Base-by-base conservation (phyloP, 2,888 invertebrate genomes). In the Apantesis nais region DNA sequence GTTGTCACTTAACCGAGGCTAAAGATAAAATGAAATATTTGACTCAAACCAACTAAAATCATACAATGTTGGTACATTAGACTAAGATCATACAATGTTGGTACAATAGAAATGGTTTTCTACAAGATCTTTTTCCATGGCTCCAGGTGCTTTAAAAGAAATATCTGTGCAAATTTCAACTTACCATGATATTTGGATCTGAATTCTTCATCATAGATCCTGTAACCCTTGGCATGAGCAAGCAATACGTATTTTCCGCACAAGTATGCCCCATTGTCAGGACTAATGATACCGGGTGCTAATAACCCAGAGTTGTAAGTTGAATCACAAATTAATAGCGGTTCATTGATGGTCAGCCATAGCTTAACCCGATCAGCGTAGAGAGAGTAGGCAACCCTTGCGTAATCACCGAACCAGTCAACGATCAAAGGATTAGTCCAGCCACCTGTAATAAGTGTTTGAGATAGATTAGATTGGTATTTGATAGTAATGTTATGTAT, bases 281-380 rank as follows among this genome's bases (percentile, higher is more conserved):
- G 91, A 48, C 86, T 86, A 0, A 67, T 19, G 0, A 85, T 14
- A 0, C 74, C 80, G 78, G 93, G 86, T 0, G 96, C 95, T 83
- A 1, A n/a, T n/a, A n/a, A n/a, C n/a, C 90, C 92, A 0, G 88
- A 85, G 34, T 90, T 92, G 77, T 95, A 96, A 0, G 89, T 88
- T 0, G 74, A 70, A 22, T 91, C 90, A 73, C 95, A 95, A 5
- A 93, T 78, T 1, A 90, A 75, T 34, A 88, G 85, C 0, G 97
- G 97, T 81, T 97, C 97, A 85, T 97, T 97, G 70, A 97, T 95
- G 0, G 97, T 97, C 0, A 97, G 94, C 97, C 97, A 97, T 60
- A 93, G 88, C 85, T 95, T 96, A 2, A 97, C 96, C 29, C 96
- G 94, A 79, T 96, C 96, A 0, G 96, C 97, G 78, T 93, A 96